Conservation (phyloP, 2,797 vertebrate species). For the Rachycentron canadum region DNA sequence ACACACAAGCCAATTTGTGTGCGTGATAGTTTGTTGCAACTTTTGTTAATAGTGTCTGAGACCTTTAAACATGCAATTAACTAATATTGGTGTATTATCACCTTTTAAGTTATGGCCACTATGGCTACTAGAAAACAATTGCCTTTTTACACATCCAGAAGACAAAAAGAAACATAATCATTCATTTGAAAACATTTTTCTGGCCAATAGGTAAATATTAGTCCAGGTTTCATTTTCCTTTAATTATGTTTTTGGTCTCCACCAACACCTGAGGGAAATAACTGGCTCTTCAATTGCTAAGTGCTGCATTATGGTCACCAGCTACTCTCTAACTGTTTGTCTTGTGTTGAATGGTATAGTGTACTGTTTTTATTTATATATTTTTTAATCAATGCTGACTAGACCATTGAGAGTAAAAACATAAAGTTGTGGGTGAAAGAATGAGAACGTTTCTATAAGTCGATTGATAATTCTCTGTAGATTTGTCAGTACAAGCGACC, state of each 20-base stretch:
- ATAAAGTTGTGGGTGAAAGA: not conserved
- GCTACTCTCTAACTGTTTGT: not conserved
- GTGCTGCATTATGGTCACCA: not conserved
- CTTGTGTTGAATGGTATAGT: not conserved
- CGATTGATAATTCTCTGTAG: not conserved
- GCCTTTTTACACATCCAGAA: not conserved
- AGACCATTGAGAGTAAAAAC: not conserved
- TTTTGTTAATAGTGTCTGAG: not conserved
- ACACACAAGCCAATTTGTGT: constrained; percentile 20
- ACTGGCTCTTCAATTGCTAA: not conserved
- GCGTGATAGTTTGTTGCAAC: not conserved
- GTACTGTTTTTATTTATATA: not conserved
- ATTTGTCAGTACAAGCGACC: not conserved
- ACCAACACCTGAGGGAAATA: not conserved
- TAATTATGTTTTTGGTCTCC: not conserved
- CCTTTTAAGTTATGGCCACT: not conserved
- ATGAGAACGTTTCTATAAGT: not conserved
- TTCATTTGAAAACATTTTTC: not conserved
- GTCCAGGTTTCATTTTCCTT: not conserved
- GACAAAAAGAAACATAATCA: not conserved
- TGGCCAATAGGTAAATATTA: not conserved
- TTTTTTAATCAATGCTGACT: not conserved
- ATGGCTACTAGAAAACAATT: not conserved
- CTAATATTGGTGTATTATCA: not conserved
- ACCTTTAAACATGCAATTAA: not conserved